A percentile compares a stretch with the other conserved stretches of the same genome.
Conservation (phyloP, 2,113 vertebrate species). For the Thamnophis sirtalis region DNA sequence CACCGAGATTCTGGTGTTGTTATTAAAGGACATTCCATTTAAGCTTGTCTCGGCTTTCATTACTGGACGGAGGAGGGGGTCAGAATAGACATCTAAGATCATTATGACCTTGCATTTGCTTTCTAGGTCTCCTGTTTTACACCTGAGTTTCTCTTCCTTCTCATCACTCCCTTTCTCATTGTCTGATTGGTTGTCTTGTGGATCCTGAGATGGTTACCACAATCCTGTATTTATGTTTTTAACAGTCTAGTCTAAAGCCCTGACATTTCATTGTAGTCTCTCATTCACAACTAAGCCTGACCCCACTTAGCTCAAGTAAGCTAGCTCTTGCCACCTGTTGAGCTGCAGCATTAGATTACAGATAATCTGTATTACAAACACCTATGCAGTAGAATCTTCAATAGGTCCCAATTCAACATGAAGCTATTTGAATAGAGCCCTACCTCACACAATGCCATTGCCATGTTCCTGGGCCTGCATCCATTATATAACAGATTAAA, state of each 20-base stretch:
- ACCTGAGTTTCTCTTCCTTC: background rate
- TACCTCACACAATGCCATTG: background rate
- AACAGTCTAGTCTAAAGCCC: background rate
- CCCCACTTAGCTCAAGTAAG: background rate
- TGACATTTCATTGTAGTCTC: background rate
- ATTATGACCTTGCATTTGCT: background rate
- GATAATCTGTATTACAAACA: background rate
- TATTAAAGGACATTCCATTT: too few species aligned
- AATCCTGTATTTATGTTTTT: background rate
- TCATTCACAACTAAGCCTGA: background rate
- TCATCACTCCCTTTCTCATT: background rate
- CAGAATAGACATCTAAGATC: background rate
- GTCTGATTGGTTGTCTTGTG: background rate
- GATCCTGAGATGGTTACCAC: background rate
- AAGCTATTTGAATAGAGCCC: background rate
- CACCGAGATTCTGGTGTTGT: too few species aligned
- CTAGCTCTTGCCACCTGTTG: background rate
- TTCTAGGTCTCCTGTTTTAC: background rate
- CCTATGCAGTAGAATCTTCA: background rate
- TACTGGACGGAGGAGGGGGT: too few species aligned
- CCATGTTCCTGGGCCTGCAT: background rate
- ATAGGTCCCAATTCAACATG: background rate
- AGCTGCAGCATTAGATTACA: background rate
- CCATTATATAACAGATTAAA: background rate
- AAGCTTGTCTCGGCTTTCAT: too few species aligned